Base-by-base conservation (phyloP, 2,113 vertebrate species). In the Colaptes auratus region DNA sequence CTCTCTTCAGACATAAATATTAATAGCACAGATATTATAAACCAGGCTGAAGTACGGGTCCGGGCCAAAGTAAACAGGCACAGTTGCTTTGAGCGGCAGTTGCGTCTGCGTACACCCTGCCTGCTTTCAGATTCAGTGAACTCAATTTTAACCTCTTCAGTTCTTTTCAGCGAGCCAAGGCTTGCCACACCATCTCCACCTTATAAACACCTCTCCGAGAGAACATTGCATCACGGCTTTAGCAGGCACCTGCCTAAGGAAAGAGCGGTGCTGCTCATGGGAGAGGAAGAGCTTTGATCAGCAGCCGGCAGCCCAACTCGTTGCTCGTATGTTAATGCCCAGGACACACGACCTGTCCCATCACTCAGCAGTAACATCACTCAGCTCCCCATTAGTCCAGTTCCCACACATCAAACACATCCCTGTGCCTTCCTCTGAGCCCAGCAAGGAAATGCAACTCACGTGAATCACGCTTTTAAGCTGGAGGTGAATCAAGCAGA, bases 401-500 rank as follows among this genome's bases (percentile, higher is more conserved):
- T 25, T 12, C 17, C 15, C 25, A 46, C 5, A 52, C 58, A 1
- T 23, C 33, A 78, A 74, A 30, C 0, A 13, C 58, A 59, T 15
- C 60, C 42, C 1, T 15, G 33, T 0, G 21, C 88, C 83, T 87
- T 39, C 67, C 33, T 10, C 31, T 1, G 2, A 88, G 83, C 33
- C 63, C 21, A 5, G 31, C 3, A 0, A 46, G 87, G 89, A 93
- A 82, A 91, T 67, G 89, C 91, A 74, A 10, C 52, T 80, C 71
- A 35, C 1, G 4, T 93, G 95, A 96, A 80, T 92, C 93, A 95
- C 4, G 2, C 17, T 1, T 36, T 28, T 12, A 24, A 82, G 55
- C 36, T 39, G 93, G 63, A 52, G 52, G 76, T 92, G 95, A 92
- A 93, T 95, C 91, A 81, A 50, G 84, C 75, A 80, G 46, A 64